Percentiles rank a stretch among this genome's conserved stretches.
phyloP scores from a whole-genome alignment of 92 coral and sea anemone species.

The Porites evermanni region DNA sequence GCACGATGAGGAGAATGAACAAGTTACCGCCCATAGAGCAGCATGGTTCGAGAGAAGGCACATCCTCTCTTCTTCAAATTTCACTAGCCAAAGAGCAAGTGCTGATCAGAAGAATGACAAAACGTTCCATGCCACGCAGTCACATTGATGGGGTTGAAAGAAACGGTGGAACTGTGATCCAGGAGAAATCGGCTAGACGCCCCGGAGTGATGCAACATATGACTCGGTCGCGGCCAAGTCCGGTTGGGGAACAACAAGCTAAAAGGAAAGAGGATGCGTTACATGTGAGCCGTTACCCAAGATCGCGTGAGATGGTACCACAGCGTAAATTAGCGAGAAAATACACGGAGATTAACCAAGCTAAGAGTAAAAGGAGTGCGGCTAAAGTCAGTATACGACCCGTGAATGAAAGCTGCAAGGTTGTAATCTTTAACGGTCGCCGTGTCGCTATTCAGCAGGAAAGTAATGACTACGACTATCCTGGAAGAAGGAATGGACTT shows the following conservation, averaged over 20 bases:
- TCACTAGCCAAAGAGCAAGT: not conserved
- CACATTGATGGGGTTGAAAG: not conserved
- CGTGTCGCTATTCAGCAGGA: constrained; percentile 4
- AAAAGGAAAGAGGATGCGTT: not conserved
- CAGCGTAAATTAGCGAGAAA: not conserved
- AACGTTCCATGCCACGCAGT: not conserved
- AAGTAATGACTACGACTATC: not conserved
- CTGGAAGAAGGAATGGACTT: not conserved
- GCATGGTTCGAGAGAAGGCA: not conserved
- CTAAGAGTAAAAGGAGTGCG: too few species aligned
- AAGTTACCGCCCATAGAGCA: not conserved
- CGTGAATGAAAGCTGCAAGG: not conserved
- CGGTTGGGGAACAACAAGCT: not conserved
- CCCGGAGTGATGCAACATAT: not conserved
- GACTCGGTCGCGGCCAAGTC: not conserved
- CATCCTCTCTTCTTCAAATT: too few species aligned
- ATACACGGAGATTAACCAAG: not conserved
- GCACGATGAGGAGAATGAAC: not conserved
- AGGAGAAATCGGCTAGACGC: not conserved
- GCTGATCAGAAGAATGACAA: not conserved
- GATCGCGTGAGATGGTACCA: too few species aligned
- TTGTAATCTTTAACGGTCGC: not conserved
- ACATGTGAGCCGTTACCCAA: not conserved
- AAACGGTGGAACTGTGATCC: not conserved
- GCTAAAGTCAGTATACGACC: too few species aligned